Percentiles rank a stretch among this genome's conserved stretches.
phyloP scores from a whole-genome alignment of 2,797 vertebrate genomes.

The Acridotheres tristis region DNA sequence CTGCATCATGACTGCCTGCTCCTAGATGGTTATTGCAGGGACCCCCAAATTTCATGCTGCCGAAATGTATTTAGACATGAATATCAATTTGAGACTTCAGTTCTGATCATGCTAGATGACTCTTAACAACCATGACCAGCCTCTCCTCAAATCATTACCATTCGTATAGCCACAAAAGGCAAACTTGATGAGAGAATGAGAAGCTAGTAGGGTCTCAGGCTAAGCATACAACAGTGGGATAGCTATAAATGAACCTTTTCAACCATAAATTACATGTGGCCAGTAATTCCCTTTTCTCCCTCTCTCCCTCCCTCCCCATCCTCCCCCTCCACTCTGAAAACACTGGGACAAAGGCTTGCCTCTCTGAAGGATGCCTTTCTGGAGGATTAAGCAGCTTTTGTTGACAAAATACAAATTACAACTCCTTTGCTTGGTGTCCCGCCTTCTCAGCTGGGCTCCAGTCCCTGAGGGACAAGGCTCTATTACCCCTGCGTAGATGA shows the following conservation, averaged over 20 bases:
- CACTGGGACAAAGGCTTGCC: slow-evolving; percentile 78
- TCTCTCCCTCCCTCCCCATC: slow-evolving; percentile 45
- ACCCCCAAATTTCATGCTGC: slow-evolving; percentile 31
- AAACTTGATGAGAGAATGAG: slow-evolving; percentile 70
- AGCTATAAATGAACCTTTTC: slow-evolving; percentile 81
- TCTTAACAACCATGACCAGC: slow-evolving; percentile 80
- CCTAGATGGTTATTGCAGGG: not conserved
- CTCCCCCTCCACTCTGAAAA: slow-evolving; percentile 64
- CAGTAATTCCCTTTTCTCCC: slow-evolving; percentile 72
- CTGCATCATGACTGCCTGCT: not conserved
- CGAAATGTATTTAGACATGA: slow-evolving; percentile 50
- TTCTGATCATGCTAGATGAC: slow-evolving; percentile 75
- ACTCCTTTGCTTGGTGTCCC: slow-evolving; percentile 81
- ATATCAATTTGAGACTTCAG: slow-evolving; percentile 58
- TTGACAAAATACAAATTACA: slow-evolving; percentile 97
- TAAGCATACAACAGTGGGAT: slow-evolving; percentile 74
- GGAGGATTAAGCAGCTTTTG: slow-evolving; percentile 90
- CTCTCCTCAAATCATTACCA: slow-evolving; percentile 63
- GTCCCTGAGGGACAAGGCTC: slow-evolving; percentile 56
- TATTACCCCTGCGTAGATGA: slow-evolving; percentile 65
- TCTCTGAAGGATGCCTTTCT: slow-evolving; percentile 79
- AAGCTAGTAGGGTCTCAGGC: slow-evolving; percentile 71
- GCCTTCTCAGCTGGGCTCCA: slow-evolving; percentile 77
- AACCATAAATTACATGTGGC: slow-evolving; percentile 85
- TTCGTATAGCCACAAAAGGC: slow-evolving; percentile 73